Evolutionary conservation across 2,888 invertebrate species (phyloP).

Genomic region (Aquatica leii): DNA sequence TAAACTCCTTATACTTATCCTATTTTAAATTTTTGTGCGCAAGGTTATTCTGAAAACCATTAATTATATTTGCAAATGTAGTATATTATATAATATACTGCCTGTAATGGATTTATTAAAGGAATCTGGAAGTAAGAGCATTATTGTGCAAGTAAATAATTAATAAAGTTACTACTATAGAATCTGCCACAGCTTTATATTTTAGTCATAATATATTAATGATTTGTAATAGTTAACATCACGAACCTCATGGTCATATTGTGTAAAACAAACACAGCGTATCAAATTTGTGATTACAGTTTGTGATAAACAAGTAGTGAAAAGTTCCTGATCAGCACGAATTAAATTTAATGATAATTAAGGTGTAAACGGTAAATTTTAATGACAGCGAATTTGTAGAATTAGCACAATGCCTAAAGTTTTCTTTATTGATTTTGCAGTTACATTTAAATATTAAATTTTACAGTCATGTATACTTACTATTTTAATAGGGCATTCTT

Average conservation of each 20-base stretch:
- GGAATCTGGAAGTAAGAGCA: slow-evolving; percentile 2
- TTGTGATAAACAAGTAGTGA: no score
- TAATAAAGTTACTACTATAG: slow-evolving; percentile 10
- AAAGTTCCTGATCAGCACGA: no score
- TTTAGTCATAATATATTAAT: not conserved
- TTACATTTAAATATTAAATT: not conserved
- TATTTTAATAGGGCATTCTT: slow-evolving; percentile 50
- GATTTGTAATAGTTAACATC: not conserved
- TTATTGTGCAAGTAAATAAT: slow-evolving; percentile 8
- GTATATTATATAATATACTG: not conserved
- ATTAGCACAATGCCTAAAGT: no score
- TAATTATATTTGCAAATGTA: slow-evolving; percentile 17
- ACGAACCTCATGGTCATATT: not conserved
- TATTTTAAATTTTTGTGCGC: slow-evolving; percentile 25
- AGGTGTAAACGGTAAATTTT: no score
- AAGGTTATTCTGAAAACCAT: slow-evolving; percentile 15
- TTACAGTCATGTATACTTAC: slow-evolving; percentile 38
- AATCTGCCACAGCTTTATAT: slow-evolving; percentile 9
- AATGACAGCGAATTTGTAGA: no score
- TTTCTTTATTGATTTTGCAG: no score
- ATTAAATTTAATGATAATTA: no score
- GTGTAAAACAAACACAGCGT: not conserved
- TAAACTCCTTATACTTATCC: slow-evolving; percentile 33
- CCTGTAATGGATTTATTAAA: slow-evolving; percentile 7
- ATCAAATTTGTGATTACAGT: no score